Conservation (phyloP, 2,888 invertebrate genomes). For the Cephus rjabovi region DNA sequence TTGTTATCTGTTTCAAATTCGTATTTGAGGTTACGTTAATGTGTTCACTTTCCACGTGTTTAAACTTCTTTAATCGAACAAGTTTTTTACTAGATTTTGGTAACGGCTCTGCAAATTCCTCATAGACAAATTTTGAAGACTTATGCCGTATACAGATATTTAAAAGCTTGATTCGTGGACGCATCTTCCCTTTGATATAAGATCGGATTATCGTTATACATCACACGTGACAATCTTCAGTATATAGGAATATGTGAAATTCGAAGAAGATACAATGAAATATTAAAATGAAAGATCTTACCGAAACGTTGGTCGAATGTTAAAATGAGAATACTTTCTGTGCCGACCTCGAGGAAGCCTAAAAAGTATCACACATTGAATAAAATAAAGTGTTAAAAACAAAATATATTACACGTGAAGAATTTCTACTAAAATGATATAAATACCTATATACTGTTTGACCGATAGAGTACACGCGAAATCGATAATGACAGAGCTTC, state of each 20-base stretch:
- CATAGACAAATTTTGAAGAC: constrained; percentile 11
- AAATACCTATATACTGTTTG: not conserved
- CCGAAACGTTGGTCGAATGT: not conserved
- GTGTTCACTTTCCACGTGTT: not conserved
- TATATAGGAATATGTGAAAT: not conserved
- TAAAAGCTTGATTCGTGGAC: constrained; percentile 34
- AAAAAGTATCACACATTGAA: constrained; percentile 19
- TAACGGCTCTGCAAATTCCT: constrained; percentile 3
- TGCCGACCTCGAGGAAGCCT: constrained; percentile 6
- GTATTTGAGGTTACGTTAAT: not conserved
- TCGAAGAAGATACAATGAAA: not conserved
- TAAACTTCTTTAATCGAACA: constrained; percentile 6
- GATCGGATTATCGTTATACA: not conserved
- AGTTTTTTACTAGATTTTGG: not conserved
- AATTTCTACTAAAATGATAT: constrained; percentile 9
- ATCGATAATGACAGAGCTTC: not conserved
- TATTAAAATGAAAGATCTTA: not conserved
- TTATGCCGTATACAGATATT: constrained; percentile 40
- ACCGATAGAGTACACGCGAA: not conserved
- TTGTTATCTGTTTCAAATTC: not conserved
- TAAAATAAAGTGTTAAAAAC: constrained; percentile 13
- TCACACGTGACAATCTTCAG: not conserved
- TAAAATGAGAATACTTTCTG: not conserved
- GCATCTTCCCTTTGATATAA: constrained; percentile 23
- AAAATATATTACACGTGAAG: not conserved